Base-by-base conservation (phyloP, 2,888 invertebrate species). In the Hypomecis atomaria region DNA sequence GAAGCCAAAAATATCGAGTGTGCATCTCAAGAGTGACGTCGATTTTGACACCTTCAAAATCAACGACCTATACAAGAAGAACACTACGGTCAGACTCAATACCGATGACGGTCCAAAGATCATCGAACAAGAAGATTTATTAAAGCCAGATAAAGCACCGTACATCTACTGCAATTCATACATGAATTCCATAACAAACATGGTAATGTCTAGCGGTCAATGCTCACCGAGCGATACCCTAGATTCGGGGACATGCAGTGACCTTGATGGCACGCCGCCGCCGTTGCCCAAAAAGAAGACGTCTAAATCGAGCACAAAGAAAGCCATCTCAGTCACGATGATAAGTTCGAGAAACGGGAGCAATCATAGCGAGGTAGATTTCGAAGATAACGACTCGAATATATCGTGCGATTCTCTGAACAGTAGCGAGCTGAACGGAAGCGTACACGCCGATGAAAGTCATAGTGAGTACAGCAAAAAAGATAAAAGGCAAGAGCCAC, bases 171-270 rank as follows among this genome's bases (percentile, higher is more conserved):
- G 94, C 84, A 94, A 93, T 71, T 90, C 94, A 6, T 95, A 93
- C 73, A 93, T 91, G 74, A 89, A 86, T 76, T 91, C 92, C 7
- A 88, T 94, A 74, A 86, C 90, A 6, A 92, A 89, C 67, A 93
- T 93, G 88, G 90, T 95, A 60, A 96, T 96, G 94, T 95, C 96
- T 55, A 96, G 96, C 80, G 97, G 97, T 0, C 97, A 97, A 79
- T 96, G 96, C 78, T 97, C 97, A 38, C 96, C 97, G 0, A 96
- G 95, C 78, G 97, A 97, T 78, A 97, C 96, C 0, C 84, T 97
- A 69, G 97, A 97, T 87, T 97, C 97, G 64, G 97, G 97, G 50
- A 97, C 97, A 42, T 96, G 97, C 88, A 97, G 96, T 83, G 97
- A 97, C 86, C 92, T 97, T 75, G 97, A 97, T 77, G 94, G 95